A percentile compares a stretch with the other conserved stretches of the same genome.
phyloP scores from a whole-genome alignment of 2,888 invertebrate species.

The Coelinius sp. region DNA sequence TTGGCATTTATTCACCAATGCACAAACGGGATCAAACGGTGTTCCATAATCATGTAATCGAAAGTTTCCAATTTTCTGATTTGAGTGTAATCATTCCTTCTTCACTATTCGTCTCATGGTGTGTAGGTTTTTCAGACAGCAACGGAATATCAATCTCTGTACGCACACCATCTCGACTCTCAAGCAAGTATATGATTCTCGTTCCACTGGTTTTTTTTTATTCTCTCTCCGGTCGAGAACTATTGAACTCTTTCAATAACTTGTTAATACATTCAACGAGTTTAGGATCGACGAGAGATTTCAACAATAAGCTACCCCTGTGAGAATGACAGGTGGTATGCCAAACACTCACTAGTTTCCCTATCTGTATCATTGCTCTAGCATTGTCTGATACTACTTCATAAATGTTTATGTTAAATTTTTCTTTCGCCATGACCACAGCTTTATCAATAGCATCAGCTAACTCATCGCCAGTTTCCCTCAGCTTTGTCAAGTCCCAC shows the following conservation, averaged over 20 bases:
- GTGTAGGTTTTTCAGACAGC: conserved; percentile 39
- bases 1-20: conserved; percentile 26
- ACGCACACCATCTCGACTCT: conserved; percentile 40
- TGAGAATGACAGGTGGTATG: conserved; percentile 50
- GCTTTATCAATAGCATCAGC: conserved; percentile 39
- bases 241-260: conserved; percentile 41
- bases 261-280: conserved; percentile 37
- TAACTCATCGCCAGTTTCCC: conserved; percentile 38
- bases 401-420: conserved; percentile 43
- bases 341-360: conserved; percentile 41
- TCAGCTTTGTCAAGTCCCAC: conserved; percentile 40
- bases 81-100: neutral
- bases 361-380: neutral
- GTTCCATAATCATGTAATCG: conserved; percentile 8
- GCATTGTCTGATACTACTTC: conserved; percentile 51
- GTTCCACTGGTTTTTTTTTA: conserved; percentile 34
- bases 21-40: conserved; percentile 30
- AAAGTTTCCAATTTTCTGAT: neutral
- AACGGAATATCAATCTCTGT: conserved; percentile 35
- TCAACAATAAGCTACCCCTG: conserved; percentile 51
- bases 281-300: conserved; percentile 43
- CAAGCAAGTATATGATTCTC: conserved; percentile 31
- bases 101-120: neutral
- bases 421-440: conserved; percentile 36
- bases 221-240: conserved; percentile 38